Evolutionary conservation across 2,888 invertebrate species (phyloP), one percentile per base, ranked within the genome.

Genomic region (Parnassius glacialis): DNA sequence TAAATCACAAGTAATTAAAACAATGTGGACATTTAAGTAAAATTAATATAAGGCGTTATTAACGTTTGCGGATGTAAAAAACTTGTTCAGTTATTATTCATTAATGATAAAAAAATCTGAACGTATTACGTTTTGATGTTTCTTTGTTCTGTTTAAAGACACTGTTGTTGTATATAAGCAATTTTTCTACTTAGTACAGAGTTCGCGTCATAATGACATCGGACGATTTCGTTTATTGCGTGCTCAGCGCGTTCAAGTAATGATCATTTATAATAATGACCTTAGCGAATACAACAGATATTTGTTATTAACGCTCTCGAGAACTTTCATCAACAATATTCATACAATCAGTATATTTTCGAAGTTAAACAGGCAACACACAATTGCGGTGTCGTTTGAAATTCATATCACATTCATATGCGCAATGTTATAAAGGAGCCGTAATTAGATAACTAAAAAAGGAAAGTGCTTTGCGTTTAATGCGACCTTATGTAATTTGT

Each of bases 391-490:
- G 34, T 34, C 3, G 20, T 53, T 72, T 70, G 62, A 67, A 75
- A 84, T 80, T 75, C 76, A 67, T 80, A 76, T 78, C 80, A 74
- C 76, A 74, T 5, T 34, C 7, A 34, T 70, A 75, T 71, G 73
- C 73, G 74, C 77, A 72, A 74, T 72, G 78, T 76, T 75, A 76
- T 74, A 78, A 76, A 80, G 76, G 68, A 73, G 77, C 67, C 57
- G 60, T 74, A 79, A 81, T 85, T 86, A 84, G 84, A 84, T 86
- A 86, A 85, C 81, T 47, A 56, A 70, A 74, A 16, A 75, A 81
- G 67, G 83, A 84, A 87, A 87, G 86, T 81, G 34, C 34, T 7
- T 34, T 34, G 34, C 34, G 79, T 78, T 79, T 75, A 80, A 81
- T 82, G 79, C 74, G 56, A 65, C 76, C 75, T 87, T 87, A 75